phyloP scores from a whole-genome alignment of 2,113 vertebrate species.

The rabbit (Oryctolagus cuniculus) region DNA sequence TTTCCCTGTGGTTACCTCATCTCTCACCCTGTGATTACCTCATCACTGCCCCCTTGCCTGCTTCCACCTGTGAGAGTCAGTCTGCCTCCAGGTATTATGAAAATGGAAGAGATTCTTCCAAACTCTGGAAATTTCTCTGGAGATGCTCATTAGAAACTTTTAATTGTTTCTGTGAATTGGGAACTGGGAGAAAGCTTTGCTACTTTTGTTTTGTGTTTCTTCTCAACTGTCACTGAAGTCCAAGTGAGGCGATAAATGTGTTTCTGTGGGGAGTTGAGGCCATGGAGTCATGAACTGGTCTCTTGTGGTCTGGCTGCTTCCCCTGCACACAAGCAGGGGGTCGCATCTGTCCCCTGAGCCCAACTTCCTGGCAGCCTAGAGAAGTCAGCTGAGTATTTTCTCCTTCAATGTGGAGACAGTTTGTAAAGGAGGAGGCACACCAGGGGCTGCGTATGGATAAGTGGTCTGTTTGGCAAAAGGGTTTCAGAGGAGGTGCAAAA shows the following conservation, averaged over 20 bases:
- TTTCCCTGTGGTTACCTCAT: too few species aligned
- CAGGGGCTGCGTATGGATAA: not conserved
- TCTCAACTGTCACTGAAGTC: too few species aligned
- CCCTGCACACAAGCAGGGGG: not conserved
- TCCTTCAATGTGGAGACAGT: not conserved
- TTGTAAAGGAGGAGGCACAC: not conserved
- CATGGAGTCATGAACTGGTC: not conserved
- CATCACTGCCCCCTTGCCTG: too few species aligned
- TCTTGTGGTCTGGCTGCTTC: not conserved
- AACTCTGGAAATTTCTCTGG: too few species aligned
- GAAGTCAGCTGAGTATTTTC: not conserved
- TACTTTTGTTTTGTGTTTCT: too few species aligned
- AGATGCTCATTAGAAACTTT: too few species aligned
- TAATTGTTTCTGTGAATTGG: not conserved
- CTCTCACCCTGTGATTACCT: too few species aligned
- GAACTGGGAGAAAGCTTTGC: not conserved
- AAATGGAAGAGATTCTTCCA: too few species aligned
- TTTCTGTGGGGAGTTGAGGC: not conserved
- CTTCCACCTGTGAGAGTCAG: too few species aligned
- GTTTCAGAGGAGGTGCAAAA: not conserved
- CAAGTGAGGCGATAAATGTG: not conserved
- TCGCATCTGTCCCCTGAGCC: not conserved
- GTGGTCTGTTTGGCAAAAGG: not conserved
- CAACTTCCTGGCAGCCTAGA: not conserved
- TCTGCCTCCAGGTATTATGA: too few species aligned